Base-by-base conservation (phyloP, 2,888 invertebrate genomes). In the Poecilobothrus nobilitatus region DNA sequence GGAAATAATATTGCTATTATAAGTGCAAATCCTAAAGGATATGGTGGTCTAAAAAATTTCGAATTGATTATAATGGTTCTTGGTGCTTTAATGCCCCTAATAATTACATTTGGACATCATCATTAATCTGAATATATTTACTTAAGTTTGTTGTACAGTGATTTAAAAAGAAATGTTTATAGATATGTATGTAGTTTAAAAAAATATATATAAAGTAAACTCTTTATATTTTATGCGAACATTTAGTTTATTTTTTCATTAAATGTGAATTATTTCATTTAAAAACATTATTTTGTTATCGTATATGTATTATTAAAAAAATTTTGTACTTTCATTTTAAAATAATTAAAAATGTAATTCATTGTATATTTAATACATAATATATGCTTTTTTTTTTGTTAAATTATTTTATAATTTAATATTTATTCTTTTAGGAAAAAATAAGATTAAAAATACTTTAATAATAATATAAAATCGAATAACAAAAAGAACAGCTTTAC, bases 41-140 rank as follows among this genome's bases (percentile, higher is more conserved):
- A 70, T 69, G 82, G 81, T 8, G 89, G 89, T 0, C 86, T 97
- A 65, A 88, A 87, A 70, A 85, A 89, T 70, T 86, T 87, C 71
- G 97, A 99, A 81, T 84, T 98, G 69, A 75, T 91, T 0, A 89
- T 91, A 65, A 84, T 99, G 70, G 91, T 97, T 1, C 80, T 91
- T 27, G 99, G 98, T 0, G 92, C 96, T 1, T 80, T 97, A 68
- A 81, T 94, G 70, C 99, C 99, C 0, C 85, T 95, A 0, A 79
- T 97, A 34, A 85, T 99, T n/a, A 92, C 97, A 0, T 85, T 95
- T 75, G 93, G 96, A 4, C 97, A 98, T 82, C 89, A 92, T 74
- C 95, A 95, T 83, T 92, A 86, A 34, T 2, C 6, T 9, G 15
- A 41, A 41, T 41, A 12, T 3, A n/a, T 53, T 53, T 18, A 53